A percentile compares a stretch with the other conserved stretches of the same genome.
phyloP scores from a whole-genome alignment of 2,113 vertebrate genomes.

The Chinchilla lanigera region DNA sequence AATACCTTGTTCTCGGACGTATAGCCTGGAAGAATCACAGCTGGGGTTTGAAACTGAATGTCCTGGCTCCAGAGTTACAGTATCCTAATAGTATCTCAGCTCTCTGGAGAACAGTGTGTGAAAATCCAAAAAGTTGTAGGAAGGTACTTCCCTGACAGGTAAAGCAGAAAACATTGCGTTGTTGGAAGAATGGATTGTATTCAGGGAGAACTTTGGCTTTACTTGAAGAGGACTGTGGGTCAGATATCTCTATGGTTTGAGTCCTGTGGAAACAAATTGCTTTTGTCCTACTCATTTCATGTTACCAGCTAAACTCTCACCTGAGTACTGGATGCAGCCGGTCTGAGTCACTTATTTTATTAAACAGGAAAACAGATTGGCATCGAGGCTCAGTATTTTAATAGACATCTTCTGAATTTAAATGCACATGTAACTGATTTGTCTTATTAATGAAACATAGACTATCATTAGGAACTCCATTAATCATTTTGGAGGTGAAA shows the following conservation, averaged over 20 bases:
- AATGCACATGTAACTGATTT: background rate
- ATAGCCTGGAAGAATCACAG: background rate
- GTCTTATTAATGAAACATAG: background rate
- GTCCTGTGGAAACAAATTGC: background rate
- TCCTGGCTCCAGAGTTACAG: background rate
- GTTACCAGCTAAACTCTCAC: background rate
- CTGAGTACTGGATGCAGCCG: background rate
- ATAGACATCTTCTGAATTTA: background rate
- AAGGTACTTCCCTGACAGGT: background rate
- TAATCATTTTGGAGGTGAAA: background rate
- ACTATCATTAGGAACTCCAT: constrained; percentile 1
- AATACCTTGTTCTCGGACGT: background rate
- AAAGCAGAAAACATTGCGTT: background rate
- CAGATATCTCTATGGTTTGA: background rate
- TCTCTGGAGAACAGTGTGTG: background rate
- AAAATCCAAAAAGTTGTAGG: background rate
- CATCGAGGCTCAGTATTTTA: background rate
- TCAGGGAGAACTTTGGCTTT: background rate
- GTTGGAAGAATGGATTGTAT: background rate
- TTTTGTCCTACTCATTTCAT: background rate
- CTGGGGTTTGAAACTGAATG: background rate
- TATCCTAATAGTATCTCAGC: background rate
- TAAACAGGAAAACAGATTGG: background rate
- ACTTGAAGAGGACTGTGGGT: background rate
- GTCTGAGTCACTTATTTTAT: background rate